Evolutionary conservation across 2,113 vertebrate genomes (phyloP).

Genomic region (Casuarius casuarius): DNA sequence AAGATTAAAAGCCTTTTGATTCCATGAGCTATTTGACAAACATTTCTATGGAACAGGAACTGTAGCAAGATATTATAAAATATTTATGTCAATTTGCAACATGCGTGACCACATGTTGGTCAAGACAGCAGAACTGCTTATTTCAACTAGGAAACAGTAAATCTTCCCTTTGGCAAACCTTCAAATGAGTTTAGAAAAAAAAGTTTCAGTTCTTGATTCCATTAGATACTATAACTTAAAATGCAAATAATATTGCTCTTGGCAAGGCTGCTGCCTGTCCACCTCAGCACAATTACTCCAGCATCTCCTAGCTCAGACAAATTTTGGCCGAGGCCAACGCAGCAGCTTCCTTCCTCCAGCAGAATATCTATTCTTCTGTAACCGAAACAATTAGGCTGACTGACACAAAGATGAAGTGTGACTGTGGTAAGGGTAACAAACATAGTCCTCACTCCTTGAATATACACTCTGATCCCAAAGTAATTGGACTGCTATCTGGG

Average conservation of each 20-base stretch:
- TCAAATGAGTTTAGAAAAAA: conserved; percentile 11
- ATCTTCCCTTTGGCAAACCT: conserved; percentile 62
- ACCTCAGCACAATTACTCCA: background rate
- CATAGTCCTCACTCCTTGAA: background rate
- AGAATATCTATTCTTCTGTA: conserved; percentile 24
- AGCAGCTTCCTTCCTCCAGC: conserved; percentile 67
- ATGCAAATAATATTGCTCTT: conserved; percentile 72
- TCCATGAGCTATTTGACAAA: conserved; percentile 26
- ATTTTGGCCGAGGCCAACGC: background rate
- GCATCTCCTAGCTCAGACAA: background rate
- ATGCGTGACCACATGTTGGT: conserved; percentile 8
- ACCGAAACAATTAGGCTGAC: background rate
- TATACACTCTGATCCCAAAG: background rate
- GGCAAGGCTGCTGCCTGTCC: conserved; percentile 35
- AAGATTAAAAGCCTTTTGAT: conserved; percentile 12
- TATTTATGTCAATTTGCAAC: background rate
- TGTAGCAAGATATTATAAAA: conserved; percentile 41
- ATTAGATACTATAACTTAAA: conserved; percentile 60
- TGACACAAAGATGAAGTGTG: background rate
- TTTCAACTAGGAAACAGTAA: conserved; percentile 56
- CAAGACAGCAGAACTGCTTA: conserved; percentile 39
- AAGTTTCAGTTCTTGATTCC: conserved; percentile 34
- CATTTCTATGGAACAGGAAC: conserved; percentile 23
- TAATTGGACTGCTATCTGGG: background rate
- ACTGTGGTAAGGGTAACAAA: background rate